phyloP scores from a whole-genome alignment of 2,888 invertebrate genomes.

The Acanthosepion lycidas region DNA sequence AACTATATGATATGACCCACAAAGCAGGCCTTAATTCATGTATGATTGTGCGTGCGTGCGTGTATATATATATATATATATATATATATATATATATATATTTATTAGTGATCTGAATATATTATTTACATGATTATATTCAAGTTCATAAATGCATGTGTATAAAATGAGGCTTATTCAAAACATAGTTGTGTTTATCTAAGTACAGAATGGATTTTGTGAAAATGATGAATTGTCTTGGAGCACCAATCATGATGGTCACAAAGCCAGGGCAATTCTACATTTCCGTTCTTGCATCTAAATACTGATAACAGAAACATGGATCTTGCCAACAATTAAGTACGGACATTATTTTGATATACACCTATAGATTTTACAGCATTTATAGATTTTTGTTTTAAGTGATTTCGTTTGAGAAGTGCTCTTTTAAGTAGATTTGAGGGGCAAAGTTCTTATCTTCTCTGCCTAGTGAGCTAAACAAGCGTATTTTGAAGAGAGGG shows the following conservation, averaged over 20 bases:
- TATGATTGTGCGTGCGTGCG: too few relatives aligned
- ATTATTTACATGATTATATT: not conserved
- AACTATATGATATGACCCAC: too few relatives aligned
- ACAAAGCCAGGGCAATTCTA: slow-evolving; percentile 15
- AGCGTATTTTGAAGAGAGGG: too few relatives aligned
- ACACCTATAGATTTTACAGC: not conserved
- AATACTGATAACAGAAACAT: slow-evolving; percentile 22
- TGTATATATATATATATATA: not conserved
- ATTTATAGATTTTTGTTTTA: not conserved
- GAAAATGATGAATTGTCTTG: slow-evolving; percentile 11
- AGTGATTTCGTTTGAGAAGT: not conserved
- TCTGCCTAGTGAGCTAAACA: too few relatives aligned
- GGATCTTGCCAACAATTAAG: slow-evolving; percentile 2
- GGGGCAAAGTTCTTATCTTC: not conserved
- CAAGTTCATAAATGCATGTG: not conserved
- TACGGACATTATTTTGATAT: slow-evolving; percentile 8
- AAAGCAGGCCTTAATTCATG: too few relatives aligned
- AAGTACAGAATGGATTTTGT: not conserved
- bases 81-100: not conserved
- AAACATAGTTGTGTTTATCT: not conserved
- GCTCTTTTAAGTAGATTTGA: not conserved
- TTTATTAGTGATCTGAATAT: not conserved
- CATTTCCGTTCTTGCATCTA: not conserved
- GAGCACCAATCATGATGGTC: not conserved
- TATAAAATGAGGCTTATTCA: not conserved